These are phyloP conservation scores for Orthosia incerta DNA, from an alignment of 2,888 invertebrate genomes.

Conservation along the genomic window DNA sequence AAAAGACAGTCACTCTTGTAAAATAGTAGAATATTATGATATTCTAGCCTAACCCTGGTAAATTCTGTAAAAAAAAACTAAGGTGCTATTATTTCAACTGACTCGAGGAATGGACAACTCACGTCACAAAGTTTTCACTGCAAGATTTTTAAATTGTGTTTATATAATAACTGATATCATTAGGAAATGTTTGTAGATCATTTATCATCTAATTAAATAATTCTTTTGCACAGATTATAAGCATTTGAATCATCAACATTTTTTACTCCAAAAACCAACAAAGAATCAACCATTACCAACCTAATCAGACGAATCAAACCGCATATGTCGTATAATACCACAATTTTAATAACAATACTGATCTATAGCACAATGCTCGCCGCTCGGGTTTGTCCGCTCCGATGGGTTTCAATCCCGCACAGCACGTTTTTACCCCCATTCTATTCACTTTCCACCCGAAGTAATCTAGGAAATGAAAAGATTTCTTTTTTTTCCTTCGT, in stretches of 20 bases:
- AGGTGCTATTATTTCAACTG: no score
- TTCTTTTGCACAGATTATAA: background rate
- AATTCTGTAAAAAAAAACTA: no score
- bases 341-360: conserved; percentile 82
- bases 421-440: conserved; percentile 76
- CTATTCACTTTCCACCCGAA: conserved; percentile 76
- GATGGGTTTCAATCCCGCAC: conserved; percentile 83
- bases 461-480: conserved; percentile 86
- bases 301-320: conserved; percentile 59
- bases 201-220: background rate
- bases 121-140: no score
- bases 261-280: conserved; percentile 10
- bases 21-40: no score
- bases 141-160: no score
- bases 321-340: conserved; percentile 61
- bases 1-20: background rate
- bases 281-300: conserved; percentile 23
- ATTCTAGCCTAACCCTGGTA: no score
- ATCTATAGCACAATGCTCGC: conserved; percentile 78
- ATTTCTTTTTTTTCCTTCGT: conserved; percentile 78
- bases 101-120: no score
- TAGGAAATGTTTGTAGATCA: no score
- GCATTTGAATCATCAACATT: background rate
- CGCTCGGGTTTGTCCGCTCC: conserved; percentile 81
- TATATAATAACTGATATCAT: no score